Evolutionary conservation across 2,797 vertebrate species (phyloP).

Genomic region (Knipowitschia caucasica): DNA sequence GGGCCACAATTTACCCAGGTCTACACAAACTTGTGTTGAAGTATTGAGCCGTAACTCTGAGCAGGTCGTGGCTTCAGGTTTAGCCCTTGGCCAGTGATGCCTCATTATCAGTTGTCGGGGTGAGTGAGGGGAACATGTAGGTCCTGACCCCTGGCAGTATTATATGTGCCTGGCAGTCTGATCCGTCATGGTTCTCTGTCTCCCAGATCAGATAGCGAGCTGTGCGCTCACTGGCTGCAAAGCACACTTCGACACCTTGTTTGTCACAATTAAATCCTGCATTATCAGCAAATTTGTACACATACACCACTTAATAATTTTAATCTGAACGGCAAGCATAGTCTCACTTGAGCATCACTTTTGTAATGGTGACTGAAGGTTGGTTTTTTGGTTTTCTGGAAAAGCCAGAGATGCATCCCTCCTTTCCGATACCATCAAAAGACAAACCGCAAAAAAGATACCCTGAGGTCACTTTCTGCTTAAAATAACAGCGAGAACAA

Average conservation of each 20-base stretch:
- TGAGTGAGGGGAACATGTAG: constrained; percentile 66
- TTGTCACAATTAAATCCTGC: constrained; percentile 60
- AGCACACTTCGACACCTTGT: constrained; percentile 65
- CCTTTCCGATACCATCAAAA: too few species aligned
- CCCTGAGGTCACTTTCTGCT: too few species aligned
- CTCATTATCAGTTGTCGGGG: constrained; percentile 73
- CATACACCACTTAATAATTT: too few species aligned
- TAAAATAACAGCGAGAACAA: too few species aligned
- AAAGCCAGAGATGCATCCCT: too few species aligned
- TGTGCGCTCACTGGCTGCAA: constrained; percentile 60
- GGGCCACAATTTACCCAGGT: too few species aligned
- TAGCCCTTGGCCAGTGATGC: constrained; percentile 32
- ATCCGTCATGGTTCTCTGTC: constrained; percentile 76
- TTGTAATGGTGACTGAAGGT: too few species aligned
- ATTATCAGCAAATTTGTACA: too few species aligned
- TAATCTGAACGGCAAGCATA: too few species aligned
- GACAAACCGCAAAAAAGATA: too few species aligned
- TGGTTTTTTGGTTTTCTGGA: too few species aligned
- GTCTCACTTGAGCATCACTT: too few species aligned
- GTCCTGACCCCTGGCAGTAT: constrained; percentile 73
- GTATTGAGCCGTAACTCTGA: constrained; percentile 30
- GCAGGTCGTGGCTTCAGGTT: constrained; percentile 42
- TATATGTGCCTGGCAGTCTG: constrained; percentile 70
- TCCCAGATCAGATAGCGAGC: constrained; percentile 74
- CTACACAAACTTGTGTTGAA: background rate